phyloP scores from a whole-genome alignment of 2,113 vertebrate species.

The western clawed frog (Xenopus tropicalis) region DNA sequence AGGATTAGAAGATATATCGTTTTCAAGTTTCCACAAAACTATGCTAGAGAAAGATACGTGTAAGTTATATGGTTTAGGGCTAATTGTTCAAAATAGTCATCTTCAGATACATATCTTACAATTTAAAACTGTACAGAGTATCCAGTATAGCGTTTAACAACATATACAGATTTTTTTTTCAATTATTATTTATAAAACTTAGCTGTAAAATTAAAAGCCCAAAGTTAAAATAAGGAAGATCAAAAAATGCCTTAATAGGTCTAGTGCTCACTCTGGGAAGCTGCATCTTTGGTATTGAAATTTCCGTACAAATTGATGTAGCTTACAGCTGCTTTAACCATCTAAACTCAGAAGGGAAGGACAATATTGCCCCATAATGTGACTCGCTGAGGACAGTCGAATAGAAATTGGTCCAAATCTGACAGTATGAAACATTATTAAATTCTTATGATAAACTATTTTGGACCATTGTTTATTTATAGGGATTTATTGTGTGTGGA shows the following conservation, averaged over 20 bases:
- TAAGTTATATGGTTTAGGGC: slow-evolving; percentile 55
- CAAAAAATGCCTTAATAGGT: slow-evolving; percentile 64
- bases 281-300: slow-evolving; percentile 82
- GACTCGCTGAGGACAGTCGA: slow-evolving; percentile 49
- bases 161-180: slow-evolving; percentile 42
- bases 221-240: slow-evolving; percentile 65
- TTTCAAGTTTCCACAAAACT: slow-evolving; percentile 57
- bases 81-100: slow-evolving; percentile 69
- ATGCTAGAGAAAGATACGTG: slow-evolving; percentile 63
- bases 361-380: background rate
- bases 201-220: slow-evolving; percentile 70
- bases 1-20: slow-evolving; percentile 63
- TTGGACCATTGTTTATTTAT: slow-evolving; percentile 70
- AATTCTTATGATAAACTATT: slow-evolving; percentile 63
- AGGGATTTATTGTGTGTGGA: slow-evolving; percentile 58
- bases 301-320: slow-evolving; percentile 70
- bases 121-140: slow-evolving; percentile 78
- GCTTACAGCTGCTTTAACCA: slow-evolving; percentile 56
- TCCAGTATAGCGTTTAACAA: slow-evolving; percentile 65
- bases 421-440: slow-evolving; percentile 58
- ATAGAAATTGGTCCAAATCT: slow-evolving; percentile 61
- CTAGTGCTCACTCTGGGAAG: slow-evolving; percentile 65
- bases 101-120: slow-evolving; percentile 73
- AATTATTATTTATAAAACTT: slow-evolving; percentile 64
- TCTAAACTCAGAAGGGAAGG: background rate